phyloP scores from a whole-genome alignment of 1,140 invertebrate genomes.

The Olivierus martensii region DNA sequence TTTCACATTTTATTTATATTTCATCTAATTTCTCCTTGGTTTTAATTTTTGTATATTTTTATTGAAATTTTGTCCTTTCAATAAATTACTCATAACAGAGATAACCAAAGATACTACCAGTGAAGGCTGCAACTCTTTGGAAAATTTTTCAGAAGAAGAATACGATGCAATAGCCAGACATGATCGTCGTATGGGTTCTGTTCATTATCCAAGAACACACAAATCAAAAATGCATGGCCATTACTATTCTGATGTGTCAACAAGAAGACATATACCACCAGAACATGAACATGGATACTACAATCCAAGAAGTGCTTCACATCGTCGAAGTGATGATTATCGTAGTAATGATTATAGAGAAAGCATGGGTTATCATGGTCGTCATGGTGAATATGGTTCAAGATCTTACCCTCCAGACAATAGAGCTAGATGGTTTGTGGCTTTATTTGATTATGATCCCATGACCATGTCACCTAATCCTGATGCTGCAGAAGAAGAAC shows the following conservation, averaged over 20 bases:
- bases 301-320: too few species aligned
- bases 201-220: neutral
- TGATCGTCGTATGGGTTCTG: slow-evolving; percentile 1
- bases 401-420: slow-evolving; percentile 4
- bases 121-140: slow-evolving; percentile 24
- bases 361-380: too few species aligned
- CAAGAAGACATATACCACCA: too few species aligned
- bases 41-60: too few species aligned
- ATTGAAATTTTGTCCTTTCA: too few species aligned
- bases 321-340: too few species aligned
- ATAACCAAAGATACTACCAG: slow-evolving; percentile 62
- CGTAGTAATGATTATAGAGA: too few species aligned
- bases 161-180: slow-evolving; percentile 4
- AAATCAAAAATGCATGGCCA: too few species aligned
- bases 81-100: slow-evolving; percentile 38
- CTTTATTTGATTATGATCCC: slow-evolving; percentile 94
- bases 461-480: slow-evolving; percentile 97
- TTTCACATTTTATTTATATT: too few species aligned
- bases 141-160: slow-evolving; percentile 27
- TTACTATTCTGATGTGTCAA: too few species aligned
- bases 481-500: slow-evolving; percentile 92
- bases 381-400: slow-evolving; percentile 5
- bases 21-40: too few species aligned
- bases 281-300: too few species aligned
- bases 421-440: slow-evolving; percentile 62